Conservation (phyloP, 1,140 invertebrate genomes). For the Brachionus rotundiformis region DNA sequence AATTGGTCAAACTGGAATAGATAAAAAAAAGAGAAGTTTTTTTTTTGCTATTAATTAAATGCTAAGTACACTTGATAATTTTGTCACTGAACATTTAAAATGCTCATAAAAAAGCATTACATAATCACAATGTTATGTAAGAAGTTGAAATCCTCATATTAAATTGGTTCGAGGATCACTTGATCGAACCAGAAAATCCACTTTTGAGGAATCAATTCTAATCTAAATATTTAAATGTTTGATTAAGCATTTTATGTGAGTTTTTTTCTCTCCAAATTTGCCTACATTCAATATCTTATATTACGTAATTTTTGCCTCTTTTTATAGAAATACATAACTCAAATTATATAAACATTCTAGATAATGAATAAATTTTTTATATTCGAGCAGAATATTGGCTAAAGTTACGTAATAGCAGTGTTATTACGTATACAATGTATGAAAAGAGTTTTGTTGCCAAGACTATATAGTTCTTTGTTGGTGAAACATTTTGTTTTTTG, state of each 20-base stretch:
- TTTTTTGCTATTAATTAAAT: background rate
- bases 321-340: background rate
- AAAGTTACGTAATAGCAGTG: background rate
- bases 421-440: background rate
- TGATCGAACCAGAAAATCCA: background rate
- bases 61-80: background rate
- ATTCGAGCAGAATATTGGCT: background rate
- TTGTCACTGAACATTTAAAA: background rate
- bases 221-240: background rate
- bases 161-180: background rate
- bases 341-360: background rate
- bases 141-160: background rate
- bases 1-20: too few relatives aligned
- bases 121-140: constrained; percentile 11
- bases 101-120: background rate
- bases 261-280: background rate
- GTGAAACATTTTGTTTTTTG: background rate
- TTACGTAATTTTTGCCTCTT: background rate
- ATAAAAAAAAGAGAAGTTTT: too few relatives aligned
- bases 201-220: background rate
- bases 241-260: background rate
- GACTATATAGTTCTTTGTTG: constrained; percentile 8
- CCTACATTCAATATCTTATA: background rate
- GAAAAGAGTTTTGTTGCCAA: constrained; percentile 7
- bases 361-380: background rate